Percentiles rank a stretch among this genome's conserved stretches.
Evolutionary conservation across 2,797 vertebrate genomes (phyloP).

Genomic region (Tokudaia tokunoshimensis): DNA sequence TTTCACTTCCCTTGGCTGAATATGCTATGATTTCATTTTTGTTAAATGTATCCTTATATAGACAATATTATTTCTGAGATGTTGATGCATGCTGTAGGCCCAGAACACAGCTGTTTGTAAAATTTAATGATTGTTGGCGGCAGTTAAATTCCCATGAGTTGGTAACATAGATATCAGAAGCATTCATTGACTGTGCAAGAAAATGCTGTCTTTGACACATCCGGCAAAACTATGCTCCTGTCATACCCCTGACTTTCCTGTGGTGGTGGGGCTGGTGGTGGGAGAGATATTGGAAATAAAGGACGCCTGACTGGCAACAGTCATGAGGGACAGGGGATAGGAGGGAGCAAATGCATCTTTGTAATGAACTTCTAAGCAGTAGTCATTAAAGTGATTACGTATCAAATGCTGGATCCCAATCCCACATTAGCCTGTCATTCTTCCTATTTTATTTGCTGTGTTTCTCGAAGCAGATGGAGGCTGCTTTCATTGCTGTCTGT

Average conservation of each 20-base stretch:
- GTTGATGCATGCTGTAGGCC: constrained; percentile 11
- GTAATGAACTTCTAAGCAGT: constrained; percentile 2
- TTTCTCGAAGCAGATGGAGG: neutral
- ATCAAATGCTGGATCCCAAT: neutral
- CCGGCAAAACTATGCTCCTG: constrained; percentile 19
- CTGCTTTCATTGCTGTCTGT: neutral
- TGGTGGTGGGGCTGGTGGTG: neutral
- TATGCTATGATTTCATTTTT: constrained; percentile 80
- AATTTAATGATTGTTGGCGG: constrained; percentile 69
- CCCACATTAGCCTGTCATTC: neutral
- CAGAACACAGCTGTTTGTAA: constrained; percentile 75
- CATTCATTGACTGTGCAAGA: constrained; percentile 33
- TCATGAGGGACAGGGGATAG: constrained; percentile 26
- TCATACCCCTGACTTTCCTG: constrained; percentile 29
- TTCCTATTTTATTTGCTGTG: constrained; percentile 5
- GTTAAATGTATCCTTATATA: constrained; percentile 74
- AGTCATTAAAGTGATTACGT: constrained; percentile 31
- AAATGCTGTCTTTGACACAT: constrained; percentile 63
- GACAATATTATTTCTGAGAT: constrained; percentile 69
- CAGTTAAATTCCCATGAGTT: constrained; percentile 69
- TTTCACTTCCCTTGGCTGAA: constrained; percentile 85
- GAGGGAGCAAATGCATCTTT: constrained; percentile 24
- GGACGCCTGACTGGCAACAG: neutral
- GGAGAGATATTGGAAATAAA: neutral
- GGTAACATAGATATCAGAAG: constrained; percentile 61